Conservation (phyloP, 2,797 vertebrate genomes). For the Enteromius thamalakanensis region DNA sequence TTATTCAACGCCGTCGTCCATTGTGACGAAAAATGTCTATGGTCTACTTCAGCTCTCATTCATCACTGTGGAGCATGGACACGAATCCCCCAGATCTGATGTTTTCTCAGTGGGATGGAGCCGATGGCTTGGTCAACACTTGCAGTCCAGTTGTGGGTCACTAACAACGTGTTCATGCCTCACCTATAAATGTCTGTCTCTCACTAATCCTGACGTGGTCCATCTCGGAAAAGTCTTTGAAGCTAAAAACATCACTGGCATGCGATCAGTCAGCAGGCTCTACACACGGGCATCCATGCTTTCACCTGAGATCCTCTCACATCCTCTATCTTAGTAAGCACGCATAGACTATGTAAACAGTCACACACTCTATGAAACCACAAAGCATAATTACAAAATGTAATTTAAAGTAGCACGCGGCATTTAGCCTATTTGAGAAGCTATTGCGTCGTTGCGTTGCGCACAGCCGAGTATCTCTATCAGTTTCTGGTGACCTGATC, state of each 20-base stretch:
- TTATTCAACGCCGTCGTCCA: conserved; percentile 27
- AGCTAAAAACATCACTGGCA: conserved; percentile 37
- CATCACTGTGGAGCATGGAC: conserved; percentile 41
- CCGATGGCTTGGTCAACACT: conserved; percentile 37
- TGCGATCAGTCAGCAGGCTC: conserved; percentile 36
- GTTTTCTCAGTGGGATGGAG: conserved; percentile 27
- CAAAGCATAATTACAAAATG: background rate
- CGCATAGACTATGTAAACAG: conserved; percentile 3
- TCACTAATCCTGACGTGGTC: conserved; percentile 33
- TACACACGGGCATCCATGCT: background rate
- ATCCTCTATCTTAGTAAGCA: conserved; percentile 4
- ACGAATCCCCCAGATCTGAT: conserved; percentile 1
- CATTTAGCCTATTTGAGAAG: background rate
- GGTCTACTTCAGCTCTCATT: conserved; percentile 49
- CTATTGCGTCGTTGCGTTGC: background rate
- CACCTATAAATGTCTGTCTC: conserved; percentile 44
- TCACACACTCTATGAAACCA: background rate
- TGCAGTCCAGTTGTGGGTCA: conserved; percentile 26
- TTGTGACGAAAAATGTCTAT: conserved; percentile 35
- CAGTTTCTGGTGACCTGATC: background rate
- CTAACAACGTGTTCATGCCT: conserved; percentile 48
- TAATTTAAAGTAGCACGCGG: background rate
- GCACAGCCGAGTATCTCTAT: background rate
- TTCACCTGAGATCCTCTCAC: conserved; percentile 9
- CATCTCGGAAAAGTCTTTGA: conserved; percentile 49